Base-by-base conservation (phyloP, 2,888 invertebrate species). In the Drosophila mettleri region DNA sequence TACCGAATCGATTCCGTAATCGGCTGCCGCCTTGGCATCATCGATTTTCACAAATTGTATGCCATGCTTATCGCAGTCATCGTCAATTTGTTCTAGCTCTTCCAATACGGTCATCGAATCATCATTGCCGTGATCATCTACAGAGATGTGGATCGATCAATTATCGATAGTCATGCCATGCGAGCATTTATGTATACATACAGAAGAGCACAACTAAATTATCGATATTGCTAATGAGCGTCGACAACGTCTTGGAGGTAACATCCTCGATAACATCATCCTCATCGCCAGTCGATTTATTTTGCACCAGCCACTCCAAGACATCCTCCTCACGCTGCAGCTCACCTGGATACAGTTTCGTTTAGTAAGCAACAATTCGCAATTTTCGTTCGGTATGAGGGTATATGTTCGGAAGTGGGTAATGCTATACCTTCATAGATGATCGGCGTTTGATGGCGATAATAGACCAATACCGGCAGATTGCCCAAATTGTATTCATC, bases 231-330 rank as follows among this genome's bases (percentile, higher is more conserved):
- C 95, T 96, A 85, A 98, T 97, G 48, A 98, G 94, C 39, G 97
- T 97, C 86, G 96, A 95, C 66, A 98, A 93, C 36, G 97, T 97
- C 93, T 97, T 97, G 62, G 96, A 94, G n/a, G 97, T 97, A 62
- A 98, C 98, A 91, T 98, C 98, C 93, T 98, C 98, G 86, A 98
- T 98, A 60, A 97, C 95, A 92, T 98, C 98, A 90, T 97, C 97
- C 91, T 98, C 98, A 91, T 98, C 98, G 45, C 97, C 98, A 38
- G 97, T 97, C 68, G 97, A 97, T 93, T 98, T 98, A 92, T 98
- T 97, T 82, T 97, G 95, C 71, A 98, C 96, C 90, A 98, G 93
- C 98, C 98, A 98, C 92, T 97, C 97, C 89, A 98, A 93, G 38
- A 98, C 98, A 91, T 97, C 97, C 92, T 98, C 97, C 92, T 98